Evolutionary conservation across 1,140 invertebrate species (phyloP), one percentile per base, ranked within the genome.

Genomic region (Trichonephila inaurata): DNA sequence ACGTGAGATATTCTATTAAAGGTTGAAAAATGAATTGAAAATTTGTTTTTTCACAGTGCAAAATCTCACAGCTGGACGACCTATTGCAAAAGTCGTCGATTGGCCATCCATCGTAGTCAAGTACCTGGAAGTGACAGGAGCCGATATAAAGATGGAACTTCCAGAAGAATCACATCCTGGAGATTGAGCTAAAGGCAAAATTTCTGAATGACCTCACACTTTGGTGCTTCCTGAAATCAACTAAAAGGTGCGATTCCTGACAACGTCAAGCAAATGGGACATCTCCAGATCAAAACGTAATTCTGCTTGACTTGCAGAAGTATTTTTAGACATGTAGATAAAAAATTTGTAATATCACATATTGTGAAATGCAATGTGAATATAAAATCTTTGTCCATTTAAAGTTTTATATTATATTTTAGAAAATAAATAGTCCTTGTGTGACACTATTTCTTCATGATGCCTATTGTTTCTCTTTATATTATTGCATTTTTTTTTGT

Each of bases 101-200:
- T 95, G 95, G 95, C 94, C 95, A 24, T 40, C 91, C 2, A 94
- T 95, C 24, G 95, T 95, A 3, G 61, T 94, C 62, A 95, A 95
- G 66, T 95, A 95, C 94, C 81, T 95, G 18, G 95, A 95, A 88
- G 94, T 94, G 18, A 95, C 94, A 1, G 95, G 95, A 10, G 33
- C 88, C 21, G 93, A 94, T 28, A 94, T 94, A 28, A 89, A 94
- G 72, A 94, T 94, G 93, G 93, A 94, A 72, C 81, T 94, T 18
- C 93, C 72, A 58, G 93, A 94, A 72, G 93, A 94, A 83, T 24
- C 72, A 51, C 87, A 94, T 58, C 72, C 93, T 12, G 88, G 77
- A 33, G 93, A 94, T 60, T 94, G 88, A 90, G 24, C n/a, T 19
- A 60, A 60, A 85, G 24, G 83, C 58, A 51, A 85, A 58, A 28